A percentile compares a stretch with the other conserved stretches of the same genome.
phyloP scores from a whole-genome alignment of 2,113 vertebrate species.

The Atrichornis clamosus region DNA sequence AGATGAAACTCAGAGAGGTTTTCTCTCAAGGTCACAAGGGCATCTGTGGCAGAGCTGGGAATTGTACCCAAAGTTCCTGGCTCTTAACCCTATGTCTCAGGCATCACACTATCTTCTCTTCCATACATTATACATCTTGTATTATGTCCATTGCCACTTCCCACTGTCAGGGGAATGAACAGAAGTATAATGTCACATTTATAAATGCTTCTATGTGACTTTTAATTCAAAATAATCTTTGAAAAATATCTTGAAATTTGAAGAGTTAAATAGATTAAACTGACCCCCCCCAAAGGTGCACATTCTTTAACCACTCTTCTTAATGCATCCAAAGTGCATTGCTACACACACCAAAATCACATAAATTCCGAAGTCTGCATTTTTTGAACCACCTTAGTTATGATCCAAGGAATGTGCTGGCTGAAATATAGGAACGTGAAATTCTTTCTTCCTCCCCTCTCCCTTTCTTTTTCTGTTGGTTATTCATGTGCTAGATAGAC shows the following conservation, averaged over 20 bases:
- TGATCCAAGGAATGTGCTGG: constrained; percentile 10
- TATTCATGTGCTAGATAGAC: background rate
- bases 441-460: background rate
- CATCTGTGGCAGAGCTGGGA: background rate
- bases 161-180: background rate
- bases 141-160: background rate
- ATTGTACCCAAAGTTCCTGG: background rate
- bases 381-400: constrained; percentile 5
- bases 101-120: background rate
- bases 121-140: background rate
- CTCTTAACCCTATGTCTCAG: background rate
- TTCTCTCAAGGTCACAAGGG: background rate
- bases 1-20: background rate
- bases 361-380: background rate
- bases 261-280: background rate
- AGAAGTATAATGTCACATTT: background rate
- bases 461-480: background rate
- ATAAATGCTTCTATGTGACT: background rate
- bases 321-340: background rate
- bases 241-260: background rate
- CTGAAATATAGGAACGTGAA: constrained; percentile 19
- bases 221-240: background rate
- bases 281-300: background rate
- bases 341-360: background rate
- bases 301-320: background rate